These are phyloP conservation scores for Calliphora vicina DNA, from an alignment of 1,140 invertebrate species.

Conservation along the genomic window DNA sequence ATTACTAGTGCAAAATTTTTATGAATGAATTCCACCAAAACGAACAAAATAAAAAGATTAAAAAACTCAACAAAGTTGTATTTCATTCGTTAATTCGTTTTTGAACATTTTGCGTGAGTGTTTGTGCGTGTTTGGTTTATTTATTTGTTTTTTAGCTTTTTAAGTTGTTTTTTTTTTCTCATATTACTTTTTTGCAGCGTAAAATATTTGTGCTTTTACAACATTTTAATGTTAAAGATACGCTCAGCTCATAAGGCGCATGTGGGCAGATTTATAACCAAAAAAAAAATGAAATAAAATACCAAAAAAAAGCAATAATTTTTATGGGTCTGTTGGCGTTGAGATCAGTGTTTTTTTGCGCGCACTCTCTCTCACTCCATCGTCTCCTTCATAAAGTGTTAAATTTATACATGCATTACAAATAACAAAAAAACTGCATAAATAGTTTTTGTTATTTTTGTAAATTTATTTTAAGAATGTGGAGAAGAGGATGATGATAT, in stretches of 20 bases:
- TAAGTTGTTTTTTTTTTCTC: not conserved
- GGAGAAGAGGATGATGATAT: not conserved
- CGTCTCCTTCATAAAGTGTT: not conserved
- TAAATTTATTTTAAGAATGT: not conserved
- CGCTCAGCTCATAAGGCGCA: not conserved
- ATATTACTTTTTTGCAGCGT: not conserved
- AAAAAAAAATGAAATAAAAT: not conserved
- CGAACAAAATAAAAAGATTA: too few relatives aligned
- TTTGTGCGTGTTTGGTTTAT: not conserved
- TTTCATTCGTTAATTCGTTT: not conserved
- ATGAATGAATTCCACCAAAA: not conserved
- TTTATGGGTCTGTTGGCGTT: not conserved
- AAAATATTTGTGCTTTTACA: not conserved
- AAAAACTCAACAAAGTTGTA: not conserved
- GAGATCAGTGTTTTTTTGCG: not conserved
- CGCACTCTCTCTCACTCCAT: not conserved
- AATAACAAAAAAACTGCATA: not conserved
- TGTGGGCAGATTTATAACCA: not conserved
- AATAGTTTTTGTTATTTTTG: not conserved
- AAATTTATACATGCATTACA: not conserved
- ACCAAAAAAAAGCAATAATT: not conserved
- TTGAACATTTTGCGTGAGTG: not conserved
- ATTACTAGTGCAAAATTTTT: not conserved
- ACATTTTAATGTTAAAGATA: slow-evolving; percentile 5
- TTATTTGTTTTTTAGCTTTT: not conserved